Base-by-base conservation (phyloP, 2,888 invertebrate genomes). In the Glaucopsyche alexis region DNA sequence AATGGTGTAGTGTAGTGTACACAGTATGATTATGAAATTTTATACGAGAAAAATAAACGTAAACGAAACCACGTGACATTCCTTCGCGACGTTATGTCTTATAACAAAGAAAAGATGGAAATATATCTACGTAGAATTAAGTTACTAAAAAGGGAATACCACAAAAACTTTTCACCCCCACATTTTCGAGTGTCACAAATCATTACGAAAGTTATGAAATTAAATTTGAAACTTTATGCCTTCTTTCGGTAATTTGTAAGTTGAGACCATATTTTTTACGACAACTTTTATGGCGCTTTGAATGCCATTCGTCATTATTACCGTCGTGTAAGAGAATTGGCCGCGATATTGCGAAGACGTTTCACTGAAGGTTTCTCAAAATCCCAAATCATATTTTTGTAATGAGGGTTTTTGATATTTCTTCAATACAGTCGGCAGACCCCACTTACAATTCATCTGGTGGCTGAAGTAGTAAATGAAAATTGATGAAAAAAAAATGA, bases 121-220 rank as follows among this genome's bases (percentile, higher is more conserved):
- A 9, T 55, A 55, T 16, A 16, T 16, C n/a, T n/a, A 52, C 52
- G 16, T 8, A 52, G 52, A 52, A 55, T 55, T 55, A 16, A 9
- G 55, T 55, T 9, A 55, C 60, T 60, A 60, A 29, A 50, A 60
- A 60, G 60, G 29, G 29, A 60, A 14, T 29, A 29, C 60, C 60
- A 9, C 60, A 60, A 60, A 38, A 60, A 60, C 29, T 60, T 60
- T 60, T 38, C 60, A 60, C 60, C 60, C 60, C 60, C 13, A 38
- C 60, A 19, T 60, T 60, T 55, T 60, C 29, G 60, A 60, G 60
- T 60, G 60, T 60, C 60, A 60, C 60, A 60, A 60, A 60, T 60
- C 60, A 60, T 60, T 60, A 60, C 14, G 29, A 60, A 60, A 60
- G 60, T 60, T 60, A 60, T 60, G 60, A 60, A 60, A 60, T 60